Conservation (phyloP, 1,140 invertebrate species). For the Ooceraea biroi region DNA sequence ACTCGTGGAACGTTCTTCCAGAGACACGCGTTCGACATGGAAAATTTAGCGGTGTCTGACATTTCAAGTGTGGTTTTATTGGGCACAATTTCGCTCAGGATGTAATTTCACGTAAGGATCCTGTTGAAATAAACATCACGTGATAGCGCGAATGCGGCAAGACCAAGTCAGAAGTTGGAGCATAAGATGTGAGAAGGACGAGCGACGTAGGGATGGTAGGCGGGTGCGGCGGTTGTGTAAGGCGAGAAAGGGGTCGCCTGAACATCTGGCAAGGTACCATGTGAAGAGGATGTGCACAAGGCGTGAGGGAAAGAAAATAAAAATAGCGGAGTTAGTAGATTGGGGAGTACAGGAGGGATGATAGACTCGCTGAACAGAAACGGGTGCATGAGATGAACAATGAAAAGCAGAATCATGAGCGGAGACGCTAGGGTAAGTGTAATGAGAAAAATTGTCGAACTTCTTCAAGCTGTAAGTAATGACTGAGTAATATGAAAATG, state of each 20-base stretch:
- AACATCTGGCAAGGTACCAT: slow-evolving; percentile 50
- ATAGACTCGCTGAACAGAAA: slow-evolving; percentile 14
- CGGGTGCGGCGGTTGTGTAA: slow-evolving; percentile 1
- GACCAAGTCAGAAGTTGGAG: slow-evolving; percentile 52
- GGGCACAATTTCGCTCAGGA: slow-evolving; percentile 26
- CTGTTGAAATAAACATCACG: slow-evolving; percentile 48
- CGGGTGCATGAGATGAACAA: neutral
- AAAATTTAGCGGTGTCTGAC: slow-evolving; percentile 1
- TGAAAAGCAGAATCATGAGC: slow-evolving; percentile 7
- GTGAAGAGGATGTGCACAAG: slow-evolving; percentile 34
- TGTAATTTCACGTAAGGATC: slow-evolving; percentile 42
- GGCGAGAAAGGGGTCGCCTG: slow-evolving; percentile 46
- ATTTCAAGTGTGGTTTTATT: slow-evolving; percentile 41
- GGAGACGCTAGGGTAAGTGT: slow-evolving; percentile 29
- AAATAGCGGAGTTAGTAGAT: slow-evolving; percentile 42
- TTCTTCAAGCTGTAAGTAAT: slow-evolving; percentile 4
- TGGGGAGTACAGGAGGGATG: slow-evolving; percentile 2
- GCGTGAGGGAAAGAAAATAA: slow-evolving; percentile 39
- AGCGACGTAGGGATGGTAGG: slow-evolving; percentile 2
- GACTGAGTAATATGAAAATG: slow-evolving; percentile 7
- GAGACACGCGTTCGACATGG: neutral
- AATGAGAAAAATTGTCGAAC: slow-evolving; percentile 48
- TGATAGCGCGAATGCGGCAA: slow-evolving; percentile 26
- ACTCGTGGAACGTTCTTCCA: neutral
- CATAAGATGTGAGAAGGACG: slow-evolving; percentile 45